Conservation (phyloP, 1,140 invertebrate species). For the Macrocentrus cingulum region DNA sequence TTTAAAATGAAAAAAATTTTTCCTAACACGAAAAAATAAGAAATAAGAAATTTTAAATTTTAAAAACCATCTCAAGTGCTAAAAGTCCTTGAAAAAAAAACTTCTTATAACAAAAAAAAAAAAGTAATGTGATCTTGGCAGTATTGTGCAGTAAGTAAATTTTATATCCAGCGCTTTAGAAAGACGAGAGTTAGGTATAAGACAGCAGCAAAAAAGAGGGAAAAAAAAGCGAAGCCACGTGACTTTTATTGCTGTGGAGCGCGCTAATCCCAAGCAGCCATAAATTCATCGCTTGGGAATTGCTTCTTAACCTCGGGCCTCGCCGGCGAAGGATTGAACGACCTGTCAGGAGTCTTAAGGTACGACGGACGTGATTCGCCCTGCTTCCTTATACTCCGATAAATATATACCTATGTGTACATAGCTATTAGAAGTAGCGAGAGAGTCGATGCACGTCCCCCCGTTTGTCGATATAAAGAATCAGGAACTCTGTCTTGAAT, state of each 20-base stretch:
- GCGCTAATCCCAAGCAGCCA: constrained; percentile 42
- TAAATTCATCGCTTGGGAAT: constrained; percentile 46
- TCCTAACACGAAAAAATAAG: too few relatives aligned
- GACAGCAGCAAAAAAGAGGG: constrained; percentile 8
- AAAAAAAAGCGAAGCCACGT: constrained; percentile 17
- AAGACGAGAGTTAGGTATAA: neutral
- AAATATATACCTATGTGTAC: constrained; percentile 13
- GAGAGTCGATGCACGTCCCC: neutral
- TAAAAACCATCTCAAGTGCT: too few relatives aligned
- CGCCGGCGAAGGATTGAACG: constrained; percentile 26
- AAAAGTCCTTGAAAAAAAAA: too few relatives aligned
- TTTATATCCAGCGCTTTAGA: too few relatives aligned
- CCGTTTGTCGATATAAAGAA: constrained; percentile 9
- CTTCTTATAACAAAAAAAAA: too few relatives aligned
- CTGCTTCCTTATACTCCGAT: neutral
- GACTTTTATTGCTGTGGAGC: constrained; percentile 42
- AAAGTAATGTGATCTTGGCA: too few relatives aligned
- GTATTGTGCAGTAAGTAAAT: too few relatives aligned
- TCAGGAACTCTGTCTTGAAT: constrained; percentile 7
- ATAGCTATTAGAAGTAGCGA: neutral
- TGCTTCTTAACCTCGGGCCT: constrained; percentile 41
- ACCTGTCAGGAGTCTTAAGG: constrained; percentile 37
- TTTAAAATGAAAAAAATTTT: too few relatives aligned
- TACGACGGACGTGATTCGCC: constrained; percentile 26
- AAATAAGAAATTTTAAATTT: too few relatives aligned